These are phyloP conservation scores for Biston stratarius DNA, from an alignment of 2,888 invertebrate genomes.

Conservation along the genomic window DNA sequence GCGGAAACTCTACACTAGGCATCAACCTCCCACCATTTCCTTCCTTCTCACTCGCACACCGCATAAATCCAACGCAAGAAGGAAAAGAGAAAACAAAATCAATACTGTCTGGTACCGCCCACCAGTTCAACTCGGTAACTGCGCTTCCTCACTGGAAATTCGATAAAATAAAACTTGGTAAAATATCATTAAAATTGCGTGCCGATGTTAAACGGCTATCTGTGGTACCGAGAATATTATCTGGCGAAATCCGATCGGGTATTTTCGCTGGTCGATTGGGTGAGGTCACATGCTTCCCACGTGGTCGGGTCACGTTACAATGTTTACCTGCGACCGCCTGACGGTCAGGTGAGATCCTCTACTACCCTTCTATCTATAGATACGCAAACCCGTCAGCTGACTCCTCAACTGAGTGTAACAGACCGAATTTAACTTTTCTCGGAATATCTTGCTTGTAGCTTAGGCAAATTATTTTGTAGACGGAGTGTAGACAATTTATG, in stretches of 20 bases:
- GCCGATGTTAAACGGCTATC: constrained; percentile 59
- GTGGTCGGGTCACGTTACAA: constrained; percentile 82
- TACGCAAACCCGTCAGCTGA: constrained; percentile 48
- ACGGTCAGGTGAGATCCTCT: constrained; percentile 77
- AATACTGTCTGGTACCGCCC: constrained; percentile 85
- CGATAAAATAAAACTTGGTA: constrained; percentile 83
- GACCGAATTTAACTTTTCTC: constrained; percentile 44
- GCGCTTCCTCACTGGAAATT: constrained; percentile 84
- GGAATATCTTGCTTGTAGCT: constrained; percentile 45
- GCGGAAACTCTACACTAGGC: constrained; percentile 81
- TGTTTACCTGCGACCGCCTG: constrained; percentile 82
- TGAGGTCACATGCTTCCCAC: constrained; percentile 75
- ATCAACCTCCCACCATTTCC: constrained; percentile 68
- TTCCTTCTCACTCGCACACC: constrained; percentile 67
- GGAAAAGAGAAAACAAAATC: constrained; percentile 79
- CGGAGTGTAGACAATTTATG: not conserved
- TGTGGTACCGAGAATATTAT: constrained; percentile 41
- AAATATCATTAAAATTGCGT: constrained; percentile 79
- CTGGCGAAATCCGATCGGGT: constrained; percentile 28
- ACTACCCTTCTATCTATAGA: constrained; percentile 59
- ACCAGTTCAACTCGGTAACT: constrained; percentile 81
- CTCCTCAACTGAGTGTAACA: constrained; percentile 50
- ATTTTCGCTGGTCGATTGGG: constrained; percentile 24
- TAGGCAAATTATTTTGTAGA: constrained; percentile 55
- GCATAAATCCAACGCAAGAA: constrained; percentile 57